Percentiles rank a stretch among this genome's conserved stretches.
phyloP scores from a whole-genome alignment of 2,113 vertebrate species.

The Plecturocebus donacophilus region DNA sequence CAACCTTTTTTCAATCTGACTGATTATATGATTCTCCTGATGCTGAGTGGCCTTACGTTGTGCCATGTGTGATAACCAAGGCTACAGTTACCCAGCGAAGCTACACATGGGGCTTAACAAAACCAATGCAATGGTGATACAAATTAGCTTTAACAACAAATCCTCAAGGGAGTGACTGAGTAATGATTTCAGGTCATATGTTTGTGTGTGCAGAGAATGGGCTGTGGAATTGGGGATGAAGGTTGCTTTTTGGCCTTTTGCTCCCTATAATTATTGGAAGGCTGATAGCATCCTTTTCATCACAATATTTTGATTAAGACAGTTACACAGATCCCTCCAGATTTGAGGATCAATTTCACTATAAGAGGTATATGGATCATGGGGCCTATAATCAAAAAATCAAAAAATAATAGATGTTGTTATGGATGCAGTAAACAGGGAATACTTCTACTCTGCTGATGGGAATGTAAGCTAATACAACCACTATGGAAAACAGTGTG shows the following conservation, averaged over 20 bases:
- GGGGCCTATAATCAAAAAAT: too few species aligned
- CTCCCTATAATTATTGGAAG: not conserved
- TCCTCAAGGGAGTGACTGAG: not conserved
- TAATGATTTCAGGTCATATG: not conserved
- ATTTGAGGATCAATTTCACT: not conserved
- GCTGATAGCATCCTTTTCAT: not conserved
- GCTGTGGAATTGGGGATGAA: accelerated
- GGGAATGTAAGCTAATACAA: too few species aligned
- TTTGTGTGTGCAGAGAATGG: not conserved
- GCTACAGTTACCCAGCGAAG: not conserved
- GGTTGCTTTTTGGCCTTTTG: not conserved
- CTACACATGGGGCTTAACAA: not conserved
- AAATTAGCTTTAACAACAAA: not conserved
- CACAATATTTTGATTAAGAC: not conserved
- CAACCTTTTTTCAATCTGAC: not conserved
- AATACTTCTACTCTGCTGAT: too few species aligned
- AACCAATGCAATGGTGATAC: not conserved
- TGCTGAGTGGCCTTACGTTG: not conserved
- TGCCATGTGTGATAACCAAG: not conserved
- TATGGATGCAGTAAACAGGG: too few species aligned
- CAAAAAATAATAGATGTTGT: too few species aligned
- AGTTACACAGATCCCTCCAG: not conserved
- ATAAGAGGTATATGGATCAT: not conserved
- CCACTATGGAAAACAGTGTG: too few species aligned
- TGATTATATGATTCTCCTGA: not conserved